Conservation (phyloP, 2,113 vertebrate genomes). For the Calidris pygmaea region DNA sequence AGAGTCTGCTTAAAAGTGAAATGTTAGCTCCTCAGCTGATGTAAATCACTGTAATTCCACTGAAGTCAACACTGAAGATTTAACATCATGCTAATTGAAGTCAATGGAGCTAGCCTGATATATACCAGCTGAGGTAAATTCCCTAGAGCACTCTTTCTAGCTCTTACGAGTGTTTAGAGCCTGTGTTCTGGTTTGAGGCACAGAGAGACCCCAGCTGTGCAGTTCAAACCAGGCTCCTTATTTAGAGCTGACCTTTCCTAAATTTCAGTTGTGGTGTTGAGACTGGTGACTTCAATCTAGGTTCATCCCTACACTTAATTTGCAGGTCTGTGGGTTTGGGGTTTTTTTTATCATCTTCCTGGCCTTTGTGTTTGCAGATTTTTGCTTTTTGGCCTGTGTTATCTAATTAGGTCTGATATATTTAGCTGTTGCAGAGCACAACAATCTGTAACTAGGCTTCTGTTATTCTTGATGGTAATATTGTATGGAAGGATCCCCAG, state of each 20-base stretch:
- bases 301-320: neutral
- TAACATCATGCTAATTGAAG: constrained; percentile 62
- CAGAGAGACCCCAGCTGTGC: constrained; percentile 36
- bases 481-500: constrained; percentile 44
- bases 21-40: constrained; percentile 15
- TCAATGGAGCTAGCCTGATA: constrained; percentile 58
- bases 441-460: constrained; percentile 61
- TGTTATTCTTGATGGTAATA: constrained; percentile 58
- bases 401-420: constrained; percentile 60
- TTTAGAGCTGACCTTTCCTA: constrained; percentile 47
- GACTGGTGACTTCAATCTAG: neutral
- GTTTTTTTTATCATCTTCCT: neutral
- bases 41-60: constrained; percentile 64
- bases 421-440: constrained; percentile 49
- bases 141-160: neutral
- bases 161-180: neutral
- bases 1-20: constrained; percentile 21
- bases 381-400: constrained; percentile 49
- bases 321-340: neutral
- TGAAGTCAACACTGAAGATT: constrained; percentile 54
- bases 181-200: neutral
- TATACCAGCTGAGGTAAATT: constrained; percentile 62
- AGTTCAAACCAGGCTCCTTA: neutral
- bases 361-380: constrained; percentile 1
- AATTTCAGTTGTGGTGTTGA: neutral